phyloP scores from a whole-genome alignment of 2,113 vertebrate genomes.

The Dipodomys stephensi region DNA sequence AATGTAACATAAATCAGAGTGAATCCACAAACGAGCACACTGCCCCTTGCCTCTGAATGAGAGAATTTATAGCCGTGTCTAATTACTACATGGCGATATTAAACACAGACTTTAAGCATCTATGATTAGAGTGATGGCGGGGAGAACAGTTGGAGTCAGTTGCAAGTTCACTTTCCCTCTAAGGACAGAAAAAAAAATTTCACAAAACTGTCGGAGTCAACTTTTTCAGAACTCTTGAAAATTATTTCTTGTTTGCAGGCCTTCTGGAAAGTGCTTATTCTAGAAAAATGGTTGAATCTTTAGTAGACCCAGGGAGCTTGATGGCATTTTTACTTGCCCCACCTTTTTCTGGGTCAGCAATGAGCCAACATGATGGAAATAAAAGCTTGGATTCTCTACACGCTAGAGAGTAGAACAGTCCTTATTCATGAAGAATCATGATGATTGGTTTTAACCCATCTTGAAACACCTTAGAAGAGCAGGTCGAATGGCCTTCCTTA shows the following conservation, averaged over 20 bases:
- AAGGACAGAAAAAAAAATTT: neutral
- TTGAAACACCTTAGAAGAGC: neutral
- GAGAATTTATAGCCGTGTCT: neutral
- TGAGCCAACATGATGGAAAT: neutral
- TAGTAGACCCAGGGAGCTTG: neutral
- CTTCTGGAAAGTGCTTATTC: neutral
- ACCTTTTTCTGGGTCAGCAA: neutral
- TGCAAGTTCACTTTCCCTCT: constrained; percentile 17
- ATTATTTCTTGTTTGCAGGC: neutral
- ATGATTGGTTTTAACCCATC: neutral
- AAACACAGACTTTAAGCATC: neutral
- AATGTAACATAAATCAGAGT: neutral
- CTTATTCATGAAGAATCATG: neutral
- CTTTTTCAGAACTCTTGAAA: neutral
- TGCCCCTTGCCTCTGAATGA: neutral
- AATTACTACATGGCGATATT: neutral
- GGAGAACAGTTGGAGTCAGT: neutral
- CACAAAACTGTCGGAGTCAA: neutral
- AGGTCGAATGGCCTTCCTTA: neutral
- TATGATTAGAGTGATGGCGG: neutral
- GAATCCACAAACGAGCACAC: neutral
- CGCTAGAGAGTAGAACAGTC: neutral
- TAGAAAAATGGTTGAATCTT: neutral
- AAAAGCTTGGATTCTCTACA: neutral
- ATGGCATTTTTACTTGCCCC: neutral